Percentiles rank a stretch among this genome's conserved stretches.
phyloP scores from a whole-genome alignment of 2,113 vertebrate genomes.

The Phasianus colchicus region DNA sequence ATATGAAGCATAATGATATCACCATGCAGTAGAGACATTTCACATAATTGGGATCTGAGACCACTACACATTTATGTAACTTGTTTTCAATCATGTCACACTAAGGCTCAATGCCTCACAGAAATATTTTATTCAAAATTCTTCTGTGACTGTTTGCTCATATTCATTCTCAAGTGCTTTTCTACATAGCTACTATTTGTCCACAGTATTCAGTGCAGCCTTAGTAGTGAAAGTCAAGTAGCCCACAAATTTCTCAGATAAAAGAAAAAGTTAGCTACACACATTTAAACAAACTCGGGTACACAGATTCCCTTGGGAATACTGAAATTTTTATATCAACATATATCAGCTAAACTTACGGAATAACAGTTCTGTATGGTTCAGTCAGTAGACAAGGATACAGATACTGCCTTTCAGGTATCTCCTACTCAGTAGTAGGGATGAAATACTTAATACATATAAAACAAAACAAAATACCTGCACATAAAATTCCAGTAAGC shows the following conservation, averaged over 20 bases:
- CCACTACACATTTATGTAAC: not conserved
- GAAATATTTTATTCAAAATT: not conserved
- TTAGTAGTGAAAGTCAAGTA: not conserved
- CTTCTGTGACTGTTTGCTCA: accelerated
- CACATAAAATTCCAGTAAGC: not conserved
- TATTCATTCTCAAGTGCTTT: not conserved
- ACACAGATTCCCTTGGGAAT: not conserved
- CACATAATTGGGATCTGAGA: not conserved
- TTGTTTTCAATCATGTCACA: not conserved
- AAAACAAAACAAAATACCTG: not conserved
- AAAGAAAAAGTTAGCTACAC: not conserved
- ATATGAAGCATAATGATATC: not conserved
- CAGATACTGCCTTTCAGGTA: not conserved
- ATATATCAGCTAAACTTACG: not conserved
- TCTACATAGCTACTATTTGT: not conserved
- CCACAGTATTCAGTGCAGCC: not conserved
- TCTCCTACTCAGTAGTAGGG: not conserved
- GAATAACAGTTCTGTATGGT: not conserved
- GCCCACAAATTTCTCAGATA: not conserved
- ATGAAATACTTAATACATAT: not conserved
- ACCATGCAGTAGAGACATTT: not conserved
- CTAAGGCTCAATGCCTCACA: not conserved
- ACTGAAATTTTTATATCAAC: not conserved
- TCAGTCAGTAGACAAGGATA: not conserved
- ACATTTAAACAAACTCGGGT: not conserved